Evolutionary conservation across 2,888 invertebrate genomes (phyloP).

Genomic region (Ochropleura leucogaster): DNA sequence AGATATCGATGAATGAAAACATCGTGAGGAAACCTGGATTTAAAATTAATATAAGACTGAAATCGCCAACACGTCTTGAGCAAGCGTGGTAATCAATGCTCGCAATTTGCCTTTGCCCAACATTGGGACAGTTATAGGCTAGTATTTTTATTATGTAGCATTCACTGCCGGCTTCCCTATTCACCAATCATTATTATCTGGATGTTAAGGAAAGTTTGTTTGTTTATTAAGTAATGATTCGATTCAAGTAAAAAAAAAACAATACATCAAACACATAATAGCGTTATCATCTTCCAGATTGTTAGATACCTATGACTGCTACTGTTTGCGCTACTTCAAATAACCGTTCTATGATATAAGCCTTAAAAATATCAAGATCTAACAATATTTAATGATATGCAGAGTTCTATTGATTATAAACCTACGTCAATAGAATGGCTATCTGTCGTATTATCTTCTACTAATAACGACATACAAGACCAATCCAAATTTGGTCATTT

Average conservation of each 20-base stretch:
- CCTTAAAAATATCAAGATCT: constrained; percentile 33
- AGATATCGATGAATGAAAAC: no score
- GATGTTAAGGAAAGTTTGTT: not conserved
- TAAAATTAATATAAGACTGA: no score
- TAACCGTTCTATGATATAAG: constrained; percentile 23
- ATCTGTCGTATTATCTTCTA: not conserved
- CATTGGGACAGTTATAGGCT: no score
- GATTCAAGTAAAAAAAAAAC: constrained; percentile 22
- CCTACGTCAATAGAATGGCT: not conserved
- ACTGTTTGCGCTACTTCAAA: constrained; percentile 39
- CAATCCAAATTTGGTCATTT: not conserved
- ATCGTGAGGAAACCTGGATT: no score
- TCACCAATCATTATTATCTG: no score
- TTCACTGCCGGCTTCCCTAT: no score
- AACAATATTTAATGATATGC: constrained; percentile 11
- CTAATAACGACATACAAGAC: not conserved
- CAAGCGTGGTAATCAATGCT: no score
- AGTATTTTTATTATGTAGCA: no score
- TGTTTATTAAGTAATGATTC: not conserved
- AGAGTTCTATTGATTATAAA: not conserved
- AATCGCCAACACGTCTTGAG: no score
- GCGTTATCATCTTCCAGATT: constrained; percentile 44
- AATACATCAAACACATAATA: constrained; percentile 26
- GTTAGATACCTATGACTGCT: constrained; percentile 20
- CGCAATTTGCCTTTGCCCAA: no score